Conservation (phyloP, 1,140 invertebrate genomes). For the Ctenoplectra terminalis region DNA sequence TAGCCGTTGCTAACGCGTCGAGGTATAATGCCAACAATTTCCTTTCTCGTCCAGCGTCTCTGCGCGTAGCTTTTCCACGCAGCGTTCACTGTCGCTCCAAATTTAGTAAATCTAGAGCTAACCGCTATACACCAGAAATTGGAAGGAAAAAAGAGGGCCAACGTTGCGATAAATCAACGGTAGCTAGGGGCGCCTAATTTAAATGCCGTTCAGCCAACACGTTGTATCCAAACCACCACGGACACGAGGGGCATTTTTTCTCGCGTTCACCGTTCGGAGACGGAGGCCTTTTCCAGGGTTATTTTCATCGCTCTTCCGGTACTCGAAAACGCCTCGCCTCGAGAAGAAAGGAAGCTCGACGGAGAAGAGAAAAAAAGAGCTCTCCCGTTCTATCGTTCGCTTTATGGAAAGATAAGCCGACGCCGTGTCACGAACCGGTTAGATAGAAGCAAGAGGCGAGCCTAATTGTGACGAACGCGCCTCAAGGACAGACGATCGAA, state of each 20-base stretch:
- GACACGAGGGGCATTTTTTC: neutral
- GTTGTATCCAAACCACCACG: neutral
- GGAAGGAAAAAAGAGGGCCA: neutral
- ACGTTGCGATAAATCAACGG: slow-evolving; percentile 38
- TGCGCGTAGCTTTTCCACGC: slow-evolving; percentile 8
- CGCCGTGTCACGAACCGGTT: neutral
- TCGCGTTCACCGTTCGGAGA: neutral
- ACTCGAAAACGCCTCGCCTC: slow-evolving; percentile 1
- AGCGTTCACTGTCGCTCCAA: slow-evolving; percentile 36
- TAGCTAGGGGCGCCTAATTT: slow-evolving; percentile 26
- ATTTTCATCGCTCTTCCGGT: slow-evolving; percentile 37
- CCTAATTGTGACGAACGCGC: slow-evolving; percentile 19
- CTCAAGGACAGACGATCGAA: neutral
- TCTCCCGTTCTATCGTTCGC: neutral
- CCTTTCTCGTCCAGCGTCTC: slow-evolving; percentile 29
- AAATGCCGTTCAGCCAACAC: slow-evolving; percentile 8
- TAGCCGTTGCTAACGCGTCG: neutral
- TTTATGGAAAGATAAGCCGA: slow-evolving; percentile 13
- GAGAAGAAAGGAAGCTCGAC: neutral
- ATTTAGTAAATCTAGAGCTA: slow-evolving; percentile 25
- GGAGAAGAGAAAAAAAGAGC: neutral
- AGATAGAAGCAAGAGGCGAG: neutral
- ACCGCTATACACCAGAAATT: slow-evolving; percentile 18
- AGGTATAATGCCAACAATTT: slow-evolving; percentile 21
- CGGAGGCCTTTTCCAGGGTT: neutral